Percentiles rank a stretch among this genome's conserved stretches.
Conservation (phyloP, 2,797 vertebrate genomes). For the Tiaroga cobitis region DNA sequence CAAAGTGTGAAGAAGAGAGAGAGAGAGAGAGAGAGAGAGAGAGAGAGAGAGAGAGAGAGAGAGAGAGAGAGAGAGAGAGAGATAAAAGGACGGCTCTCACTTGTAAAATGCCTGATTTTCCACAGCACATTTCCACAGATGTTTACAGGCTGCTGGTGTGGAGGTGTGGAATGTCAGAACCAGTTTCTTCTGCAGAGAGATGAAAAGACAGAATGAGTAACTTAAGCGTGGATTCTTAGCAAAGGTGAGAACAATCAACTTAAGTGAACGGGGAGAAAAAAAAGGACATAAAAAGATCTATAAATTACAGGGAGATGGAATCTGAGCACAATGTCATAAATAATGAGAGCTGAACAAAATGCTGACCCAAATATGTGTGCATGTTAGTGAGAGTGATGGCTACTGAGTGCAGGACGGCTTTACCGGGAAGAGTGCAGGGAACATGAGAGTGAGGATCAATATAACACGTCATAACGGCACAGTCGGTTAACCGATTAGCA, state of each 20-base stretch:
- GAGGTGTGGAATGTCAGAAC: conserved; percentile 96
- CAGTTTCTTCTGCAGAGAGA: conserved; percentile 90
- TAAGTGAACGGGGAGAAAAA: conserved; percentile 23
- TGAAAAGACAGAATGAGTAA: conserved; percentile 62
- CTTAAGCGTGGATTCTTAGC: conserved; percentile 32
- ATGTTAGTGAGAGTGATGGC: conserved; percentile 13
- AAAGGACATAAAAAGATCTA: conserved; percentile 25
- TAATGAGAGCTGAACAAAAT: conserved; percentile 53
- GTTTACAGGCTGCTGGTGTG: conserved; percentile 97
- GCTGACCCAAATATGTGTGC: conserved; percentile 48
- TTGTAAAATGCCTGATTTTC: conserved; percentile 99
- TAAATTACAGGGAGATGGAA: conserved; percentile 52
- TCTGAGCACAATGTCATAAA: conserved; percentile 39
- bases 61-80: background rate
- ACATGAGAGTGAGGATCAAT: conserved; percentile 27
- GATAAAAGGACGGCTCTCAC: conserved; percentile 68
- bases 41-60: too few relatives aligned
- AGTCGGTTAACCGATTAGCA: background rate
- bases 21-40: background rate
- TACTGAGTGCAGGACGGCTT: conserved; percentile 8
- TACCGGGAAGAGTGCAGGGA: conserved; percentile 31
- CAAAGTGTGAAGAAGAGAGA: background rate
- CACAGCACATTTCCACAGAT: conserved; percentile 98
- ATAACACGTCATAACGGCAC: conserved; percentile 5
- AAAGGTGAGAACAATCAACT: conserved; percentile 36